A percentile compares a stretch with the other conserved stretches of the same genome.
Conservation (phyloP, 2,797 vertebrate species). For the Smutsia temminckii region DNA sequence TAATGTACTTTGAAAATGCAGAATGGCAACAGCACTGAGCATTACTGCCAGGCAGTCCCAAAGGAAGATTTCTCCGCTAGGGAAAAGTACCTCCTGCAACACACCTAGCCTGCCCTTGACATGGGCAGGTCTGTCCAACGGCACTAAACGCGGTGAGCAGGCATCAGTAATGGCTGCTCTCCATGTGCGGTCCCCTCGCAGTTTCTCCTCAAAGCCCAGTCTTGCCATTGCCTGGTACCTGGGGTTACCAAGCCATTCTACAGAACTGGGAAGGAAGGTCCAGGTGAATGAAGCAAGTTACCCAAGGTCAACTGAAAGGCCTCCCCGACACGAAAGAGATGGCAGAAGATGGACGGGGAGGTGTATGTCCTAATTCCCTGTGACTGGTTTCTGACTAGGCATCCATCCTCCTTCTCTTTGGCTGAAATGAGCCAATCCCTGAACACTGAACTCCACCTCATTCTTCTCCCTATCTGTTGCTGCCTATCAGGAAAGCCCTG, state of each 20-base stretch:
- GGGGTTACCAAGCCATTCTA: background rate
- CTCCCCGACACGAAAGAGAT: background rate
- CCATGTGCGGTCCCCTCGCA: background rate
- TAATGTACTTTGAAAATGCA: background rate
- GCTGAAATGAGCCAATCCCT: background rate
- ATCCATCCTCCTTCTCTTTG: background rate
- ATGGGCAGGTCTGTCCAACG: background rate
- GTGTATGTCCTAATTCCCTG: background rate
- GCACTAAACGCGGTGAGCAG: background rate
- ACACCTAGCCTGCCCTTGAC: background rate
- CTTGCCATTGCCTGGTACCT: background rate
- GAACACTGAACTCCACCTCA: fast-evolving
- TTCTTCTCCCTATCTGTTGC: background rate
- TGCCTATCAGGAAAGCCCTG: background rate
- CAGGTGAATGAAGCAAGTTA: background rate
- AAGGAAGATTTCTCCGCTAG: background rate
- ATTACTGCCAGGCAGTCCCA: background rate
- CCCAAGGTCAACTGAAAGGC: background rate
- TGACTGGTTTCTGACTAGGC: background rate
- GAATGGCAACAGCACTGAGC: background rate
- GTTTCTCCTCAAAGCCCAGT: background rate
- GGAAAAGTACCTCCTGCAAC: background rate
- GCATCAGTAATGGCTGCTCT: background rate
- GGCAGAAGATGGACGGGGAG: background rate
- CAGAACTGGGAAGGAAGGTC: slow-evolving; percentile 1